These are phyloP conservation scores for Nephila pilipes DNA, from an alignment of 1,140 invertebrate species.

Conservation along the genomic window DNA sequence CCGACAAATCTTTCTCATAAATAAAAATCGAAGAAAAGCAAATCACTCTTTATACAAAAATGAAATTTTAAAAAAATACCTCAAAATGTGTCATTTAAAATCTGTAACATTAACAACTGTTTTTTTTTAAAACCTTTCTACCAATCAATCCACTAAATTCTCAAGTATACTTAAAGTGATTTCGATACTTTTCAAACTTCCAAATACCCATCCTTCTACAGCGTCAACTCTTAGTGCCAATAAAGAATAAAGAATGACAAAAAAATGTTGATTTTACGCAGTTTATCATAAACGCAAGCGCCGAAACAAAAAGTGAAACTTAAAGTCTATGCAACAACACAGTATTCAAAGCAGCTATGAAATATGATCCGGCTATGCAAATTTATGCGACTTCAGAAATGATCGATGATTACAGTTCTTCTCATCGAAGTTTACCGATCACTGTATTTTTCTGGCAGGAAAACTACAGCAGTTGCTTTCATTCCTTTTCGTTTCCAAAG, in stretches of 20 bases:
- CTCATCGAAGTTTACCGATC: constrained; percentile 45
- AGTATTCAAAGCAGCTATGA: constrained; percentile 30
- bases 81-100: too few relatives aligned
- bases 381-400: constrained; percentile 39
- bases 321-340: constrained; percentile 28
- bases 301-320: constrained; percentile 49
- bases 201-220: background rate
- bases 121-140: background rate
- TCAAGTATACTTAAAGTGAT: background rate
- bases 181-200: background rate
- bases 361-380: constrained; percentile 43
- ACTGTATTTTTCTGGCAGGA: background rate
- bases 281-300: constrained; percentile 37
- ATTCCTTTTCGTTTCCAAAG: background rate
- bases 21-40: too few relatives aligned
- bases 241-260: background rate
- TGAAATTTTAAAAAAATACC: too few relatives aligned
- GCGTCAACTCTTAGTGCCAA: too few relatives aligned
- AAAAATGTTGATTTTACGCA: constrained; percentile 8
- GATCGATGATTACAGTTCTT: constrained; percentile 25
- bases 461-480: background rate
- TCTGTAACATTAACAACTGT: too few relatives aligned
- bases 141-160: background rate
- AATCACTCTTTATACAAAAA: too few relatives aligned
- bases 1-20: too few relatives aligned